A percentile compares a stretch with the other conserved stretches of the same genome.
phyloP scores from a whole-genome alignment of 2,888 invertebrate genomes.

The Drosophila birchii region DNA sequence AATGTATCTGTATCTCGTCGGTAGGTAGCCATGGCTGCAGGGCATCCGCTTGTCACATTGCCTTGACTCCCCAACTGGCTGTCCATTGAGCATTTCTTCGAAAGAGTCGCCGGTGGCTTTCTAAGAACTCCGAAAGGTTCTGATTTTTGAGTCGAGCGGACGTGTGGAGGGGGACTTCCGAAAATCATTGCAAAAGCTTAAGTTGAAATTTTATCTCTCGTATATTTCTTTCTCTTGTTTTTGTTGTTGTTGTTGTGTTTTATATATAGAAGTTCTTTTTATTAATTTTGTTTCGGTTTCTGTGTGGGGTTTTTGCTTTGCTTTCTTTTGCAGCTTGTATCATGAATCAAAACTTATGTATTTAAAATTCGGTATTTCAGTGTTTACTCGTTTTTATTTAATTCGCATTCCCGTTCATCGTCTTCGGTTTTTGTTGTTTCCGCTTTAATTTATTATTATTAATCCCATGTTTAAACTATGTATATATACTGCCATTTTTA shows the following conservation, averaged over 20 bases:
- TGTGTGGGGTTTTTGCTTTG: conserved; percentile 25
- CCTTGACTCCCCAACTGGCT: conserved; percentile 29
- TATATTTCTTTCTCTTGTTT: conserved; percentile 42
- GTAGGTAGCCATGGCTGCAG: conserved; percentile 23
- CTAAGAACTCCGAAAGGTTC: conserved; percentile 55
- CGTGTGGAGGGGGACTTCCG: conserved; percentile 38
- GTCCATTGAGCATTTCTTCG: conserved; percentile 47
- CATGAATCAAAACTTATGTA: conserved; percentile 46
- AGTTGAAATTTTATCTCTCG: conserved; percentile 50
- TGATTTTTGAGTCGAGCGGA: conserved; percentile 23
- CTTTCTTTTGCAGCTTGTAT: conserved; percentile 38
- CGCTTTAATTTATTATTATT: conserved; percentile 62
- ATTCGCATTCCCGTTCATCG: conserved; percentile 64
- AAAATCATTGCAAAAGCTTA: conserved; percentile 52
- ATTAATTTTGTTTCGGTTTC: conserved; percentile 22
- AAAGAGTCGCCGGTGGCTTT: conserved; percentile 51
- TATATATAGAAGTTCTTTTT: conserved; percentile 25
- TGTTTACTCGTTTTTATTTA: conserved; percentile 60
- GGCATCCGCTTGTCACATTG: conserved; percentile 53
- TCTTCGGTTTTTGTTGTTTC: conserved; percentile 46
- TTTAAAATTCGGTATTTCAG: conserved; percentile 58
- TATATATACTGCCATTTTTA: conserved; percentile 75
- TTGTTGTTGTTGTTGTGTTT: conserved; percentile 9
- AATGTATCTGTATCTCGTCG: conserved; percentile 20
- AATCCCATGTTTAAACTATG: conserved; percentile 78